These are phyloP conservation scores for Clavelina lepadiformis DNA, from an alignment of 23 tunicate genomes.

Conservation along the genomic window DNA sequence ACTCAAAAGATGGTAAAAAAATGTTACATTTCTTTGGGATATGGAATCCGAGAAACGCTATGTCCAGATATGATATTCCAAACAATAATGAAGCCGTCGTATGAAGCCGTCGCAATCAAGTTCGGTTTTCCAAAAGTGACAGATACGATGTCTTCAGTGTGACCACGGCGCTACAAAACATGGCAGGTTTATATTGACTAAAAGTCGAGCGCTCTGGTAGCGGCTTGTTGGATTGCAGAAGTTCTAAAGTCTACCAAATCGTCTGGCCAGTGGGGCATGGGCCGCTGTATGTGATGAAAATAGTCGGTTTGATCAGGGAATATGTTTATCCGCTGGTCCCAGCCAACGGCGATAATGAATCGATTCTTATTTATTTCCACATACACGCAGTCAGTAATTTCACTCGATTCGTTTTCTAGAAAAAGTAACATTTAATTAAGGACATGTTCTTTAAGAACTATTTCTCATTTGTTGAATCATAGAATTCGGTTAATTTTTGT, in stretches of 20 bases:
- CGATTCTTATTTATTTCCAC: conserved; percentile 69
- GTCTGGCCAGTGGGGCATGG: conserved; percentile 64
- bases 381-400: conserved; percentile 52
- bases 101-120: conserved; percentile 80
- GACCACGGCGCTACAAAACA: conserved; percentile 39
- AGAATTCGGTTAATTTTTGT: neutral
- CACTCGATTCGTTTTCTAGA: conserved; percentile 35
- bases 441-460: neutral
- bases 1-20: no score
- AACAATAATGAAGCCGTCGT: conserved; percentile 85
- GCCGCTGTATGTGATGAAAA: conserved; percentile 53
- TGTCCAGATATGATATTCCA: conserved; percentile 94
- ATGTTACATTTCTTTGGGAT: conserved; percentile 20
- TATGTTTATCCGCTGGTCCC: conserved; percentile 83
- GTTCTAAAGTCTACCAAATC: conserved; percentile 22
- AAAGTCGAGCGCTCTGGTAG: no score
- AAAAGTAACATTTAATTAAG: neutral
- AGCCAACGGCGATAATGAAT: conserved; percentile 73
- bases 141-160: conserved; percentile 79
- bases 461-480: neutral
- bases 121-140: conserved; percentile 65
- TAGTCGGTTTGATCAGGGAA: conserved; percentile 81
- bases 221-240: no score
- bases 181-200: neutral
- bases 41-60: conserved; percentile 35